Conservation (phyloP, 2,113 vertebrate species). For the Pardalotus punctatus region DNA sequence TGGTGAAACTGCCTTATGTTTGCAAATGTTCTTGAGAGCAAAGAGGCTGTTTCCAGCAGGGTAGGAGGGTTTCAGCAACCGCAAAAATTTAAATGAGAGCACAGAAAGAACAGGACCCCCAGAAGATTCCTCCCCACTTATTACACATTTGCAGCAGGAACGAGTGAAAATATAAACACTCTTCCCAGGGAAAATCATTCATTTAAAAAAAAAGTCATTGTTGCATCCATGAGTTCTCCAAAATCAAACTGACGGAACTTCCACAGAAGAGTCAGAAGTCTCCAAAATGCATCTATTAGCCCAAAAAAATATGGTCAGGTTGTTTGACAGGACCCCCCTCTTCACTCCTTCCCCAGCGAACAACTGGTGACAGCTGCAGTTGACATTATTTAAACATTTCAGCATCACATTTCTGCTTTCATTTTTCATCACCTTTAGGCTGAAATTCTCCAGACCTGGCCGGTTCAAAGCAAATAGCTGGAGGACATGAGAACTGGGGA, state of each 20-base stretch:
- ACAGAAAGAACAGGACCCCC: background rate
- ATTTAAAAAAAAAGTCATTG: background rate
- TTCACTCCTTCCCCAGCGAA: background rate
- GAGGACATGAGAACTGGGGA: background rate
- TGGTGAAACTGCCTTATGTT: background rate
- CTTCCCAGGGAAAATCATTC: background rate
- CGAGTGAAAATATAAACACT: background rate
- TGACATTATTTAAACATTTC: background rate
- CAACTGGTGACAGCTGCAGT: background rate
- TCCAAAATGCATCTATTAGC: background rate
- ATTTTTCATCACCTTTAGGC: constrained; percentile 5
- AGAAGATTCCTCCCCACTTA: background rate
- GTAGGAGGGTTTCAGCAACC: background rate
- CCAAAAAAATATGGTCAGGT: background rate
- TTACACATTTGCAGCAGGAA: background rate
- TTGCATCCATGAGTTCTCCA: background rate
- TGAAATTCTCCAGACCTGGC: constrained; percentile 14
- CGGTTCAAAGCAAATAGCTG: background rate
- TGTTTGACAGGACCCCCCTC: background rate
- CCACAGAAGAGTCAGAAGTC: background rate
- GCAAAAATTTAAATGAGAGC: background rate
- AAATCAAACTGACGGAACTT: background rate
- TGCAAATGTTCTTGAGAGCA: background rate
- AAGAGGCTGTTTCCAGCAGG: background rate
- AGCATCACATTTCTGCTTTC: background rate